Evolutionary conservation across 2,888 invertebrate species (phyloP).

Genomic region (Anthophora plumipes): DNA sequence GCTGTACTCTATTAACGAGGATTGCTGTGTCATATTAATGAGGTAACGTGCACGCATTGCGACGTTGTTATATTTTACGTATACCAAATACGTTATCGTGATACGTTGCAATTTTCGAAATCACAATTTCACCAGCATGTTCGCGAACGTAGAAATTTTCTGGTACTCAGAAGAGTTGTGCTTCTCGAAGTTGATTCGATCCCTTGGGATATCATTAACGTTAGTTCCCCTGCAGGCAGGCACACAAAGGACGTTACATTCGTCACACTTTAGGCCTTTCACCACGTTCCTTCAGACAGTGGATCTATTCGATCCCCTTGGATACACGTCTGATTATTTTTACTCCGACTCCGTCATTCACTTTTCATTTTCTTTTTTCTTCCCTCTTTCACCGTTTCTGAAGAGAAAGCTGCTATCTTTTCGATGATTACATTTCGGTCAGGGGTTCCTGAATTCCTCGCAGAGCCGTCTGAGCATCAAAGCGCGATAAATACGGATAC

Average conservation of each 20-base stretch:
- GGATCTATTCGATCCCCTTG: conserved; percentile 14
- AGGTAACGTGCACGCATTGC: neutral
- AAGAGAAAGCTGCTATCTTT: neutral
- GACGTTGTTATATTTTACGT: neutral
- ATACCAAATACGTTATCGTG: neutral
- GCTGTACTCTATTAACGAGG: conserved; percentile 12
- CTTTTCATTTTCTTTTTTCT: neutral
- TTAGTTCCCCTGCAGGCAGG: conserved; percentile 30
- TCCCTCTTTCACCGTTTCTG: too few species aligned
- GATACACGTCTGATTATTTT: conserved; percentile 53
- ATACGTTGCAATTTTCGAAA: neutral
- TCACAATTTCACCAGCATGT: conserved; percentile 1
- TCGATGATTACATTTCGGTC: conserved; percentile 22
- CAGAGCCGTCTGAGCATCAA: conserved; percentile 14
- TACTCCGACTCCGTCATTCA: conserved; percentile 23
- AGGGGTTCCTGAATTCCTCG: conserved; percentile 8
- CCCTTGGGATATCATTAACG: conserved; percentile 54
- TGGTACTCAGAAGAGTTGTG: neutral
- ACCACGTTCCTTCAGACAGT: conserved; percentile 21
- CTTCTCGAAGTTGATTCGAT: conserved; percentile 37
- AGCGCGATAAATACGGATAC: conserved; percentile 40
- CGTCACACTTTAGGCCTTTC: conserved; percentile 49
- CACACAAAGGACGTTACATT: conserved; percentile 48
- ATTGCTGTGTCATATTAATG: conserved; percentile 3
- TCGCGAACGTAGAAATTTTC: conserved; percentile 22